phyloP scores from a whole-genome alignment of 2,113 vertebrate species.

The Dasyurus viverrinus region DNA sequence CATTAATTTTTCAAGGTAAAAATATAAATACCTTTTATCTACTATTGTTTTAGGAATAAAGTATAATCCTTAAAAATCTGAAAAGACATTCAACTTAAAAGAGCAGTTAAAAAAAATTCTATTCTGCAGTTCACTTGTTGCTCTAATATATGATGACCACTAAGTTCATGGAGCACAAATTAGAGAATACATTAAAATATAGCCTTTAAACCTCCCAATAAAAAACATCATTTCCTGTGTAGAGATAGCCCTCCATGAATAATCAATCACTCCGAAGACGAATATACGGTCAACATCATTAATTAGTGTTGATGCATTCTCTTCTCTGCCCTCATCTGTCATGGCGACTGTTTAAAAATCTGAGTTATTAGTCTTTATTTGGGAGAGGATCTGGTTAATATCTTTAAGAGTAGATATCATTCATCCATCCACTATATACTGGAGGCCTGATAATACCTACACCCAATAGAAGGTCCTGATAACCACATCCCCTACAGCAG shows the following conservation, averaged over 20 bases:
- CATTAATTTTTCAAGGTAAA: constrained; percentile 28
- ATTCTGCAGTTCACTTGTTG: constrained; percentile 69
- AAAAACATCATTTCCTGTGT: constrained; percentile 92
- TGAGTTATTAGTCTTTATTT: constrained; percentile 96
- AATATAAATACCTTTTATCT: constrained; percentile 37
- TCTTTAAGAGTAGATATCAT: constrained; percentile 88
- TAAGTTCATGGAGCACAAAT: constrained; percentile 85
- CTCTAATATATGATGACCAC: constrained; percentile 73
- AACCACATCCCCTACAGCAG: constrained; percentile 87
- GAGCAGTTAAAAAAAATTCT: constrained; percentile 52
- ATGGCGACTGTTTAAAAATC: constrained; percentile 93
- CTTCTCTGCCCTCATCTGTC: constrained; percentile 90
- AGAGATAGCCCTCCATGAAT: constrained; percentile 88
- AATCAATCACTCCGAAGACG: constrained; percentile 89
- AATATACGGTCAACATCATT: constrained; percentile 88
- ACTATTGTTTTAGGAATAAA: constrained; percentile 18
- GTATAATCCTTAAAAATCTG: constrained; percentile 54
- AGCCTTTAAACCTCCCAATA: constrained; percentile 90
- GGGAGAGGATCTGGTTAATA: constrained; percentile 92
- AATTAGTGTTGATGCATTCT: constrained; percentile 90
- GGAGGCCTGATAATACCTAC: constrained; percentile 86
- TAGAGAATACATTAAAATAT: constrained; percentile 89
- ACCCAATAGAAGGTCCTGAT: constrained; percentile 85
- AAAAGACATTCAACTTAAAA: constrained; percentile 56
- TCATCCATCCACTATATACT: constrained; percentile 83